Conservation (phyloP, 2,797 vertebrate genomes). For the Myioborus miniatus region DNA sequence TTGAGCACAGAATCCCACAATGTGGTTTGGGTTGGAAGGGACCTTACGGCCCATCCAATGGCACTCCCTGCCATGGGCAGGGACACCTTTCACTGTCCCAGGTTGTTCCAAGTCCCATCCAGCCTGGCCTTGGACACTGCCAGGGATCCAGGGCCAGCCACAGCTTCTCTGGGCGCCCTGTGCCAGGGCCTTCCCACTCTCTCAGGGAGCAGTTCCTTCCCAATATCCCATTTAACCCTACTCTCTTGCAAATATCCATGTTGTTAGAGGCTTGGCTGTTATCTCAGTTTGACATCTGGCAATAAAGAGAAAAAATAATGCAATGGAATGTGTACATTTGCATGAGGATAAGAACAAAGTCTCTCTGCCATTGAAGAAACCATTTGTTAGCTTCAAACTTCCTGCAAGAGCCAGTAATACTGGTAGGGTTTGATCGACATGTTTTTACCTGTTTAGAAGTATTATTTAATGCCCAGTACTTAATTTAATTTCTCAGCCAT, state of each 20-base stretch:
- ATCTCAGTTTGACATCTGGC: background rate
- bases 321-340: background rate
- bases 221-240: background rate
- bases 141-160: background rate
- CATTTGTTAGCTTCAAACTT: background rate
- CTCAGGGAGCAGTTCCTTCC: fast-evolving
- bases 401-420: background rate
- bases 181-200: fast-evolving
- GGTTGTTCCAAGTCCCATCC: fast-evolving
- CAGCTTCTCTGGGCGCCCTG: background rate
- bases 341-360: background rate
- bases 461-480: background rate
- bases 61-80: background rate
- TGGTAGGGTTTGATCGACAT: background rate
- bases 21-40: background rate
- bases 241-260: background rate
- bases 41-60: fast-evolving
- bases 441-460: background rate
- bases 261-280: background rate
- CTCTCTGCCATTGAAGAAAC: background rate
- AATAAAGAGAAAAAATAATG: background rate
- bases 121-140: fast-evolving
- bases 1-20: background rate
- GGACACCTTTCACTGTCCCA: fast-evolving
- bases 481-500: background rate